Base-by-base conservation (phyloP, 2,797 vertebrate species). In the Xyrichtys novacula region DNA sequence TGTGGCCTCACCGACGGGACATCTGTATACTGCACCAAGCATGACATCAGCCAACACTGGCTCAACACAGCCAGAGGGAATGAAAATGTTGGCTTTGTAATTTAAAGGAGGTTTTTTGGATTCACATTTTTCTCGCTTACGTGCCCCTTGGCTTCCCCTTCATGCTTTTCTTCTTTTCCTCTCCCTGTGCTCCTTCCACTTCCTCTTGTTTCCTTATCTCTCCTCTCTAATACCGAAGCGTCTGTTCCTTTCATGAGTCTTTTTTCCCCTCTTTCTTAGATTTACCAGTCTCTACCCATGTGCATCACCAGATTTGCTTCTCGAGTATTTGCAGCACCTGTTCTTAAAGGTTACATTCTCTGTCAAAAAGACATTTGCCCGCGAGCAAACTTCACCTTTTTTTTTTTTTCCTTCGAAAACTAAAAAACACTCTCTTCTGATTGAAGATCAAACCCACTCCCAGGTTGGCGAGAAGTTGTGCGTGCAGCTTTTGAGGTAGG, bases 31-130 rank as follows among this genome's bases (percentile, higher is more conserved):
- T 62, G 78, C 70, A 56, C 61, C 60, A 32, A 70, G 59, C 63
- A 67, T 68, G 79, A 73, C 83, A 86, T 83, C 85, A 74, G 80
- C 78, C 65, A 36, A 50, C 85, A 42, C 46, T 77, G 79, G 74
- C 56, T 74, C 40, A 1, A 58, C 53, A 28, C 55, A 22, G 85
- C 88, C 80, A 43, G 0, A 50, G 84, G 85, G 78, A 59, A 82
- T 50, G 9, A 63, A 62, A 49, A 29, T 47, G 56, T 67, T 77
- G 56, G 58, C 38, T 71, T 71, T 57, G 28, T 48, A 14, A 11
- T 65, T 63, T 50, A 62, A 4, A 15, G 46, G 40, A 66, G 47
- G 32, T 31, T 78, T 81, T 11, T 62, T 53, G 43, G 57, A 73
- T 62, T 81, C 81, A 70, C 71, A 64, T 85, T 59, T 72, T 40